Conservation (phyloP, 2,888 invertebrate species). For the Kuschelorhynchus macadamiae region DNA sequence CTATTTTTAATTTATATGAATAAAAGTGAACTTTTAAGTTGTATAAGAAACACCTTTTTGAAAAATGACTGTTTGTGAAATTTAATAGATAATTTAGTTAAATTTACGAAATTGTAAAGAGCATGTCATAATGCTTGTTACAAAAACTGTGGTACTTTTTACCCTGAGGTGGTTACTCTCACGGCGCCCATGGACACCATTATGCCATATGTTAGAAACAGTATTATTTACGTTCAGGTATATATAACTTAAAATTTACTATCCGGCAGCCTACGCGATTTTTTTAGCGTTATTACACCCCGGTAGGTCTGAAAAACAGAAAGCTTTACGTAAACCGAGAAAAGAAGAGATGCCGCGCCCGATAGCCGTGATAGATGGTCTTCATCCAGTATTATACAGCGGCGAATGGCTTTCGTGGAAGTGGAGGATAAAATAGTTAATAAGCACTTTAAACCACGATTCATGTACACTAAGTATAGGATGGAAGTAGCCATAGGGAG, state of each 20-base stretch:
- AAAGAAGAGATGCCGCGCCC: conserved; percentile 35
- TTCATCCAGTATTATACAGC: conserved; percentile 28
- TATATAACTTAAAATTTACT: not conserved
- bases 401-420: conserved; percentile 40
- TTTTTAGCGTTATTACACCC: not conserved
- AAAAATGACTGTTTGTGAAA: too few species aligned
- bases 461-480: conserved; percentile 65
- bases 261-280: not conserved
- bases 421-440: conserved; percentile 55
- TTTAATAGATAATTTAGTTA: too few species aligned
- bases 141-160: too few species aligned
- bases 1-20: too few species aligned
- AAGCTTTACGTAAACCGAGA: conserved; percentile 28
- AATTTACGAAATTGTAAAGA: too few species aligned
- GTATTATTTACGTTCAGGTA: too few species aligned
- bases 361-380: conserved; percentile 40
- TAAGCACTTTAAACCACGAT: conserved; percentile 66
- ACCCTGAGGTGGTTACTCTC: too few species aligned
- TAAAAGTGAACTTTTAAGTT: too few species aligned
- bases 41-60: too few species aligned
- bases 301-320: conserved; percentile 14
- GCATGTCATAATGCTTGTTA: too few species aligned
- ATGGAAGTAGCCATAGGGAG: conserved; percentile 55
- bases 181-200: too few species aligned
- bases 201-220: too few species aligned